phyloP scores from a whole-genome alignment of 2,797 vertebrate species.

The Acipenser transmontanus region DNA sequence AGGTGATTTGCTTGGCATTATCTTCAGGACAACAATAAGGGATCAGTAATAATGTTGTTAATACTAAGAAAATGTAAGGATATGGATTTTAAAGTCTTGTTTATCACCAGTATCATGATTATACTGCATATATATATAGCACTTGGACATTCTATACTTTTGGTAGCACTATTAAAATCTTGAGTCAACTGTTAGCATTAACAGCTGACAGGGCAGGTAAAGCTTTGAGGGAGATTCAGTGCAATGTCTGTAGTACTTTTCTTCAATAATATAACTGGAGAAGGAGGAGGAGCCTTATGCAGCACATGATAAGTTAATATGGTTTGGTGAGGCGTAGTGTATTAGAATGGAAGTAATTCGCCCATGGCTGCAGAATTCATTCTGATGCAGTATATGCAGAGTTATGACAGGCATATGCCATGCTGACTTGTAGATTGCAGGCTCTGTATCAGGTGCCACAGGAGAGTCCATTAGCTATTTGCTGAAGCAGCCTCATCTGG shows the following conservation, averaged over 20 bases:
- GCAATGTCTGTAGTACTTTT: slow-evolving; percentile 57
- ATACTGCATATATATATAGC: slow-evolving; percentile 31
- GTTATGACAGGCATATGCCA: slow-evolving; percentile 41
- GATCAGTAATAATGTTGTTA: too few species aligned
- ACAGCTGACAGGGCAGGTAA: slow-evolving; percentile 57
- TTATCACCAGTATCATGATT: slow-evolving; percentile 25
- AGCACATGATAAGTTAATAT: slow-evolving; percentile 64
- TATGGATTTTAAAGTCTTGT: slow-evolving; percentile 22
- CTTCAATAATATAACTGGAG: slow-evolving; percentile 40
- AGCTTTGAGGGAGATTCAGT: slow-evolving; percentile 66
- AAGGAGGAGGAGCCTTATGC: slow-evolving; percentile 37
- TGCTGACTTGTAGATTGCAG: slow-evolving; percentile 45
- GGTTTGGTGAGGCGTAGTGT: slow-evolving; percentile 52
- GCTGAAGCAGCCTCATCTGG: slow-evolving; percentile 9
- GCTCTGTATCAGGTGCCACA: slow-evolving; percentile 34
- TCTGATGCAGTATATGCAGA: slow-evolving; percentile 45
- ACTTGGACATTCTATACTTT: slow-evolving; percentile 60
- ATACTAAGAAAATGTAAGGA: too few species aligned
- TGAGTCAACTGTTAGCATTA: slow-evolving; percentile 53
- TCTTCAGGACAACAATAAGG: too few species aligned
- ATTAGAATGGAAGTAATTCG: slow-evolving; percentile 34
- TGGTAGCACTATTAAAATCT: slow-evolving; percentile 77
- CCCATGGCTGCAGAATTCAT: slow-evolving; percentile 45
- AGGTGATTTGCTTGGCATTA: too few species aligned
- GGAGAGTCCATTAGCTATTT: slow-evolving; percentile 64